Evolutionary conservation across 2,888 invertebrate species (phyloP).

Genomic region (Punctoribates punctum): DNA sequence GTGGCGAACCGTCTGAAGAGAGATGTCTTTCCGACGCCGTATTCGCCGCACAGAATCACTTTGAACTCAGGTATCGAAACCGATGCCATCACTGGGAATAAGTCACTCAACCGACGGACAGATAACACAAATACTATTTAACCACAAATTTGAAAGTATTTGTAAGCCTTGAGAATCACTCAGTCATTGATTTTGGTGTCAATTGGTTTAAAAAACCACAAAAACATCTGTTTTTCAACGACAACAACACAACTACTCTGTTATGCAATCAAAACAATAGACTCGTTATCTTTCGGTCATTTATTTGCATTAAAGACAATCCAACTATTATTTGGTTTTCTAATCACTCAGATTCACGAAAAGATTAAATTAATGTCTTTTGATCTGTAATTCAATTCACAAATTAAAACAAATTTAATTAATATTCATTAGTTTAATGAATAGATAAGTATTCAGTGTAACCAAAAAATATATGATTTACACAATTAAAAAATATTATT

Average conservation of each 20-base stretch:
- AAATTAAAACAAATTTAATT: too few species aligned
- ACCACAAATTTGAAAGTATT: too few species aligned
- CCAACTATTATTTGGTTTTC: too few species aligned
- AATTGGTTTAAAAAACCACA: neutral
- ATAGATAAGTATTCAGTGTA: too few species aligned
- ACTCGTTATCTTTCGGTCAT: neutral
- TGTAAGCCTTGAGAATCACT: neutral
- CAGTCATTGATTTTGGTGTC: neutral
- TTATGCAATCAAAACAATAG: slow-evolving; percentile 7
- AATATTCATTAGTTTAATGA: too few species aligned
- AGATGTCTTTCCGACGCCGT: slow-evolving; percentile 91
- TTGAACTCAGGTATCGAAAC: slow-evolving; percentile 73
- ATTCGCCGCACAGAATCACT: slow-evolving; percentile 91
- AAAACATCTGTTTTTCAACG: neutral
- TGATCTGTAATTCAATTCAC: too few species aligned
- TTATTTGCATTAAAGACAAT: neutral
- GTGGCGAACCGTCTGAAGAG: slow-evolving; percentile 84
- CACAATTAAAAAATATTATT: too few species aligned
- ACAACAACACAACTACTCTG: neutral
- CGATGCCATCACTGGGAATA: slow-evolving; percentile 42
- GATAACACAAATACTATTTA: neutral
- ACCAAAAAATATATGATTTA: too few species aligned
- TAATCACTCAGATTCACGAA: too few species aligned
- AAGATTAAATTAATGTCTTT: too few species aligned
- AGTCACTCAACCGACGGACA: neutral